Percentiles rank a stretch among this genome's conserved stretches.
phyloP scores from a whole-genome alignment of 1,140 invertebrate genomes.

The Penaeus chinensis region DNA sequence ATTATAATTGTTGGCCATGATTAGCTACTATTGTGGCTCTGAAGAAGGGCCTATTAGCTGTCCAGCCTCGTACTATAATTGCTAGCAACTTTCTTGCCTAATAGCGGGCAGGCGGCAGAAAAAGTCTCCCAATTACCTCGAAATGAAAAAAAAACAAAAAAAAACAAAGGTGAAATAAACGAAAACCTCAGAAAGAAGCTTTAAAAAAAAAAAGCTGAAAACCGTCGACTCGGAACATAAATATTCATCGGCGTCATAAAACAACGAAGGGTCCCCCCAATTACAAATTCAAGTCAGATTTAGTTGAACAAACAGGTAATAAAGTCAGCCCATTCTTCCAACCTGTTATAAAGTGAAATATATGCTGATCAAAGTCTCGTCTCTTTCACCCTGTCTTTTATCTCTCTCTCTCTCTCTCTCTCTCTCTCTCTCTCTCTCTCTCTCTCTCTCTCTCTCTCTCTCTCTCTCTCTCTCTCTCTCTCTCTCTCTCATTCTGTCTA shows the following conservation, averaged over 20 bases:
- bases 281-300: conserved; percentile 40
- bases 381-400: not conserved
- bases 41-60: too few relatives aligned
- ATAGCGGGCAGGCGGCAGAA: too few relatives aligned
- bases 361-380: not conserved
- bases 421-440: conserved; percentile 29
- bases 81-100: too few relatives aligned
- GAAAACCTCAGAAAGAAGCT: not conserved
- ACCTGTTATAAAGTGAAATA: too few relatives aligned
- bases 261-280: conserved; percentile 3
- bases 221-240: conserved; percentile 24
- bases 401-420: not conserved
- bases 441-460: conserved; percentile 30
- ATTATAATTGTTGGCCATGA: too few relatives aligned
- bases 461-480: conserved; percentile 42
- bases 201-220: not conserved
- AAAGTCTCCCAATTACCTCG: too few relatives aligned
- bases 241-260: conserved; percentile 42
- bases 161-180: too few relatives aligned
- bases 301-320: conserved; percentile 37
- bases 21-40: too few relatives aligned
- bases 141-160: too few relatives aligned
- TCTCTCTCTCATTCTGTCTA: conserved; percentile 30
- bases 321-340: not conserved
- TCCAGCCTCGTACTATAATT: too few relatives aligned